Conservation (phyloP, 2,113 vertebrate genomes). For the Copsychus sechellarum region DNA sequence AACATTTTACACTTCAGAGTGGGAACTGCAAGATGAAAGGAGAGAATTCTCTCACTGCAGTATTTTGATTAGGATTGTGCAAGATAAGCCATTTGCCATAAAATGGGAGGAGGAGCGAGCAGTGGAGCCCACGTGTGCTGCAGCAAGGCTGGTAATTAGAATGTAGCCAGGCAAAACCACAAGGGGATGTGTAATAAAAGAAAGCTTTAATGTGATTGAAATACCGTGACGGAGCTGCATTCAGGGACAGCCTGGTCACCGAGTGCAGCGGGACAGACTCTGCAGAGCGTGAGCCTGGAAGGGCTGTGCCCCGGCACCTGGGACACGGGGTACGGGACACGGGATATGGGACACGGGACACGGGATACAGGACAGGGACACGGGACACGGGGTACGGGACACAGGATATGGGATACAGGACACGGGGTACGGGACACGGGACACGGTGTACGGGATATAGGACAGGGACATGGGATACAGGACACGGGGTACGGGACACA, state of each 20-base stretch:
- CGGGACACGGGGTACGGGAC: background rate
- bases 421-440: background rate
- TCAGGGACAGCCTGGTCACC: conserved; percentile 75
- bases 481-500: no score
- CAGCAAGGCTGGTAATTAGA: conserved; percentile 83
- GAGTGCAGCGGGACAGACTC: conserved; percentile 61
- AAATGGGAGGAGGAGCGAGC: conserved; percentile 2
- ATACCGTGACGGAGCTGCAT: conserved; percentile 86
- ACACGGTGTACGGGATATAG: no score
- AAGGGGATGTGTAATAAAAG: conserved; percentile 85
- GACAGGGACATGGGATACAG: no score
- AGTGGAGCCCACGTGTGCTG: conserved; percentile 56
- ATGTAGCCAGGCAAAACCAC: conserved; percentile 83
- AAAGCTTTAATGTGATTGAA: conserved; percentile 94
- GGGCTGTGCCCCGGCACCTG: conserved; percentile 83
- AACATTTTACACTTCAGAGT: background rate
- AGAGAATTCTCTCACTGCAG: background rate
- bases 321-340: background rate
- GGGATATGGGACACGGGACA: background rate
- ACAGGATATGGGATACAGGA: background rate
- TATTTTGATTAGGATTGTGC: background rate
- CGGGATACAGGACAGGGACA: background rate
- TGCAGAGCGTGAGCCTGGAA: conserved; percentile 79
- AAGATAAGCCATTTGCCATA: conserved; percentile 25
- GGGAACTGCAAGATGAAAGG: background rate